phyloP scores from a whole-genome alignment of 2,888 invertebrate species.

The Conistra vaccinii region DNA sequence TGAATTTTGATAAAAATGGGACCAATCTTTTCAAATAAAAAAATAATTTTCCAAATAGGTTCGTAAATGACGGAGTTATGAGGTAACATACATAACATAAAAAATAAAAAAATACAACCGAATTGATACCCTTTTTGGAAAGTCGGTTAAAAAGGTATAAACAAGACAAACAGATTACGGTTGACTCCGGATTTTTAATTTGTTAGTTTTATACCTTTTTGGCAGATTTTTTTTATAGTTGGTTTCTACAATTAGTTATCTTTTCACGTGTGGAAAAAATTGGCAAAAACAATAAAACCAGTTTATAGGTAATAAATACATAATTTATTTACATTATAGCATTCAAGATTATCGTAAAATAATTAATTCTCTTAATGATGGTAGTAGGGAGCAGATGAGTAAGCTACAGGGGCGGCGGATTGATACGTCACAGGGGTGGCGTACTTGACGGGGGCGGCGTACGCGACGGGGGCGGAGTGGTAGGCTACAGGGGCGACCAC shows the following conservation, averaged over 20 bases:
- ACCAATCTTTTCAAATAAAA: no score
- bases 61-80: no score
- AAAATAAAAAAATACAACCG: no score
- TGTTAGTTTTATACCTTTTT: no score
- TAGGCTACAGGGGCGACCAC: conserved; percentile 69
- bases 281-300: conserved; percentile 28
- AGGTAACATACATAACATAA: no score
- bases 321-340: conserved; percentile 78
- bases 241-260: not conserved
- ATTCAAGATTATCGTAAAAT: conserved; percentile 60
- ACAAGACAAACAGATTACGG: no score
- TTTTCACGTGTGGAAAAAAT: not conserved
- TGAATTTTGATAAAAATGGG: no score
- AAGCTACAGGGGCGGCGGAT: conserved; percentile 67
- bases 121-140: no score
- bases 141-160: no score
- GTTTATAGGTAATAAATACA: conserved; percentile 70
- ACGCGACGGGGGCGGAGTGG: conserved; percentile 67
- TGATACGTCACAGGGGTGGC: conserved; percentile 52
- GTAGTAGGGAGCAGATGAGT: conserved; percentile 70
- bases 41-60: no score
- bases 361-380: conserved; percentile 71
- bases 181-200: no score
- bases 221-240: not conserved
- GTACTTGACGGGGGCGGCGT: conserved; percentile 62